Evolutionary conservation across 2,888 invertebrate genomes (phyloP).

Genomic region (Dicycla oo): DNA sequence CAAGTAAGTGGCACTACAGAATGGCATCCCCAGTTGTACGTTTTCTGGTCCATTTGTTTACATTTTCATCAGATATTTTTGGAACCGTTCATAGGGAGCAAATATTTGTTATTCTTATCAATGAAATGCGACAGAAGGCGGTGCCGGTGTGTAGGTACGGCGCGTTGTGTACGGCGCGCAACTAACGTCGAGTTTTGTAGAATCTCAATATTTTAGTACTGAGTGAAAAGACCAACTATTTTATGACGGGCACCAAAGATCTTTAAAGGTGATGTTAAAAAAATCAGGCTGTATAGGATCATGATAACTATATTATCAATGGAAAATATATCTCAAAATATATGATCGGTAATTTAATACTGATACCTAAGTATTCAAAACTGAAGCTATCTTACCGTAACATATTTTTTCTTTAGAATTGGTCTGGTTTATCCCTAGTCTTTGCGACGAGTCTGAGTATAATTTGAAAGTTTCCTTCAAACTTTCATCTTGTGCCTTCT

Average conservation of each 20-base stretch:
- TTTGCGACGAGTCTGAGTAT: slow-evolving; percentile 17
- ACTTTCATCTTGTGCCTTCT: slow-evolving; percentile 37
- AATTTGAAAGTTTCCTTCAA: slow-evolving; percentile 34
- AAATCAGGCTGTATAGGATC: neutral
- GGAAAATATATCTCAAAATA: neutral
- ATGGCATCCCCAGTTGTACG: too few relatives aligned
- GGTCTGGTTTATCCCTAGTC: slow-evolving; percentile 32
- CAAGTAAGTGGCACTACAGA: too few relatives aligned
- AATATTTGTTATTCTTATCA: neutral
- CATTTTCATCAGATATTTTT: too few relatives aligned
- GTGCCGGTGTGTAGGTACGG: neutral
- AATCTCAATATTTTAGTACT: too few relatives aligned
- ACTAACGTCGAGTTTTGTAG: neutral
- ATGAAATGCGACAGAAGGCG: neutral
- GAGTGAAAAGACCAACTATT: neutral
- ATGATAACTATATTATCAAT: neutral
- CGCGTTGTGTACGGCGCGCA: too few relatives aligned
- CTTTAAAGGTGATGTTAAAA: neutral
- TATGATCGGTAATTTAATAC: neutral
- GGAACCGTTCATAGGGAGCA: too few relatives aligned
- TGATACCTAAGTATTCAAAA: neutral
- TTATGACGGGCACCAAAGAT: too few relatives aligned
- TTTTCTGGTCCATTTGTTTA: too few relatives aligned
- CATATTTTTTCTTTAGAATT: slow-evolving; percentile 62
- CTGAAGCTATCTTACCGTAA: slow-evolving; percentile 52